Conservation (phyloP, 2,888 invertebrate genomes). For the Timandra comae region DNA sequence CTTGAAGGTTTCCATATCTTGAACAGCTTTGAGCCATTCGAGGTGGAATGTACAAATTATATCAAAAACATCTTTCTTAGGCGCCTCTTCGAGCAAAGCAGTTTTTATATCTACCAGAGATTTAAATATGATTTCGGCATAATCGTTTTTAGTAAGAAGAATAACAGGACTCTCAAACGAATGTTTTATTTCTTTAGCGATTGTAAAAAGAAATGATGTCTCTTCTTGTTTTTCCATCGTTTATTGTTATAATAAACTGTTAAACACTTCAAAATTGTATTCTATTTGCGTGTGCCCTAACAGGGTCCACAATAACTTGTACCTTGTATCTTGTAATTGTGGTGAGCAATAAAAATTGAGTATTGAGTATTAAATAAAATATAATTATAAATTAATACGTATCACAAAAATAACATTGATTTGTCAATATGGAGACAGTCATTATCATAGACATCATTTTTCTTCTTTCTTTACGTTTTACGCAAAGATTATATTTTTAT, state of each 20-base stretch:
- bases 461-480: no score
- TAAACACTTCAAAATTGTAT: no score
- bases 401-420: slow-evolving; percentile 3
- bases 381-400: slow-evolving; percentile 6
- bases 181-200: slow-evolving; percentile 31
- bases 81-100: slow-evolving; percentile 17
- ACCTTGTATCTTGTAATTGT: no score
- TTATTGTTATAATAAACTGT: no score
- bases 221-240: slow-evolving; percentile 27
- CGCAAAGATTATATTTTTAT: no score
- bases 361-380: no score
- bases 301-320: no score
- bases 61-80: slow-evolving; percentile 15
- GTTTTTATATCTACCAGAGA: slow-evolving; percentile 21
- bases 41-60: slow-evolving; percentile 29
- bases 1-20: slow-evolving; percentile 30
- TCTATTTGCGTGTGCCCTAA: no score
- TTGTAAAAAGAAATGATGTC: slow-evolving; percentile 23
- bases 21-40: slow-evolving; percentile 34
- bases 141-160: slow-evolving; percentile 35
- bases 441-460: no score
- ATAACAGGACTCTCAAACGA: slow-evolving; percentile 37
- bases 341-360: no score
- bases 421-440: no score
- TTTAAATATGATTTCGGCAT: slow-evolving; percentile 24